A percentile compares a stretch with the other conserved stretches of the same genome.
These are phyloP conservation scores for Lagodon rhomboides DNA, from an alignment of 2,797 vertebrate genomes.

Conservation along the genomic window DNA sequence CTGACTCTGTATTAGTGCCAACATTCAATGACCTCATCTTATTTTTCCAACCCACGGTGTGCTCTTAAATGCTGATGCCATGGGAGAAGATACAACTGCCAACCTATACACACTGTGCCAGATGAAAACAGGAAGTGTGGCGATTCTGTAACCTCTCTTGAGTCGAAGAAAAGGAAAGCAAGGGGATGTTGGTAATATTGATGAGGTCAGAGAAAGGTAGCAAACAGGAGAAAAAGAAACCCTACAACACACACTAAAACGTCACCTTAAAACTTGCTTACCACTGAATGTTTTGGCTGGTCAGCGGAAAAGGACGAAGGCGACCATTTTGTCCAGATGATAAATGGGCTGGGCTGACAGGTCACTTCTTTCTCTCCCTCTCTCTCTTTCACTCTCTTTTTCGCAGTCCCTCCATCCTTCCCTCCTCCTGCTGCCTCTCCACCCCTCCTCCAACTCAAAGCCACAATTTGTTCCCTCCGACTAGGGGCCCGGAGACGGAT, in stretches of 20 bases:
- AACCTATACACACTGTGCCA: neutral
- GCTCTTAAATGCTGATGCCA: conserved; percentile 50
- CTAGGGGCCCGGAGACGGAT: conserved; percentile 88
- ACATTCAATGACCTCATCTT: conserved; percentile 65
- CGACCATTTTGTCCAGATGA: conserved; percentile 94
- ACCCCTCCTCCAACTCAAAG: conserved; percentile 80
- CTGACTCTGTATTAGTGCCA: conserved; percentile 45
- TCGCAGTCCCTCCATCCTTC: conserved; percentile 30
- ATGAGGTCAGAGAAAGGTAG: conserved; percentile 47
- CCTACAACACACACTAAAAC: conserved; percentile 64
- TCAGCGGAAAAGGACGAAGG: conserved; percentile 85
- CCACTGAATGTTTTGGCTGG: conserved; percentile 89
- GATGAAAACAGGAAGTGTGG: conserved; percentile 5
- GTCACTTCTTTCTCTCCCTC: conserved; percentile 88
- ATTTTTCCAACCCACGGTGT: conserved; percentile 56
- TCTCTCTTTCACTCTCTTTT: conserved; percentile 23
- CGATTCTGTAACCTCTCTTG: conserved; percentile 2
- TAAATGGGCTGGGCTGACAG: conserved; percentile 91
- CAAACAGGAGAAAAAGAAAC: conserved; percentile 73
- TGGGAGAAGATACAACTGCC: conserved; percentile 36
- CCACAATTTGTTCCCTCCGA: conserved; percentile 93
- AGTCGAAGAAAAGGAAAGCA: conserved; percentile 12
- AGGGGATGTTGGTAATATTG: conserved; percentile 21
- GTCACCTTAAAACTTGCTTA: conserved; percentile 91
- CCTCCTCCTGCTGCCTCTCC: conserved; percentile 45